These are phyloP conservation scores for Tamias sibiricus DNA, from an alignment of 2,113 vertebrate genomes.

Conservation along the genomic window DNA sequence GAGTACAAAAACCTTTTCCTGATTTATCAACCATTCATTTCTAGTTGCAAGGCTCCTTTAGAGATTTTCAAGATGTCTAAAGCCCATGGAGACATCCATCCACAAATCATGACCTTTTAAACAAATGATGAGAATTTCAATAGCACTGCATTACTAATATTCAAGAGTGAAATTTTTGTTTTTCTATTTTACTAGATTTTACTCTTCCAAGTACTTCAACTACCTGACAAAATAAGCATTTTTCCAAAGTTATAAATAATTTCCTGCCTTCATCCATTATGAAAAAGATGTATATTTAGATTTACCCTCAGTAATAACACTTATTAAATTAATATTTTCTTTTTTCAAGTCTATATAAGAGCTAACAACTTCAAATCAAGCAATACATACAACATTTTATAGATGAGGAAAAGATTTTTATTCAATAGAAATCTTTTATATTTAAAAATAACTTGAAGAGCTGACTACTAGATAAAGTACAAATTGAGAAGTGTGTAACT, in stretches of 20 bases:
- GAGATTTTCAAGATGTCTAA: not conserved
- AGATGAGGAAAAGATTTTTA: slow-evolving; percentile 9
- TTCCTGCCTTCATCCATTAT: slow-evolving; percentile 47
- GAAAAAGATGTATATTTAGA: not conserved
- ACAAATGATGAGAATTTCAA: not conserved
- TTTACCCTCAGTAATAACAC: slow-evolving; percentile 46
- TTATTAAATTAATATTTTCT: slow-evolving; percentile 58
- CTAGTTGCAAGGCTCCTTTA: not conserved
- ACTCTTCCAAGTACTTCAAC: not conserved
- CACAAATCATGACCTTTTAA: slow-evolving; percentile 26
- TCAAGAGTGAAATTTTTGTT: not conserved
- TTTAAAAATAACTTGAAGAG: slow-evolving; percentile 67
- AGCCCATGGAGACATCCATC: not conserved
- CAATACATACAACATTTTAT: not conserved
- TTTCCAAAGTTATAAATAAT: slow-evolving; percentile 41
- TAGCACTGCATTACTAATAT: not conserved
- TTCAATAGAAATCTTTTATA: slow-evolving; percentile 63
- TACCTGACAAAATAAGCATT: slow-evolving; percentile 50
- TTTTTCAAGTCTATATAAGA: not conserved
- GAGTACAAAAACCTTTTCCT: not conserved
- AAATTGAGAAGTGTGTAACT: slow-evolving; percentile 77
- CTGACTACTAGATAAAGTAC: slow-evolving; percentile 60
- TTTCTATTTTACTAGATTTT: not conserved
- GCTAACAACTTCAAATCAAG: slow-evolving; percentile 65
- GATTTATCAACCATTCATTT: slow-evolving; percentile 21